Base-by-base conservation (phyloP, 1,140 invertebrate genomes). In the Drosophila equinoxialis region DNA sequence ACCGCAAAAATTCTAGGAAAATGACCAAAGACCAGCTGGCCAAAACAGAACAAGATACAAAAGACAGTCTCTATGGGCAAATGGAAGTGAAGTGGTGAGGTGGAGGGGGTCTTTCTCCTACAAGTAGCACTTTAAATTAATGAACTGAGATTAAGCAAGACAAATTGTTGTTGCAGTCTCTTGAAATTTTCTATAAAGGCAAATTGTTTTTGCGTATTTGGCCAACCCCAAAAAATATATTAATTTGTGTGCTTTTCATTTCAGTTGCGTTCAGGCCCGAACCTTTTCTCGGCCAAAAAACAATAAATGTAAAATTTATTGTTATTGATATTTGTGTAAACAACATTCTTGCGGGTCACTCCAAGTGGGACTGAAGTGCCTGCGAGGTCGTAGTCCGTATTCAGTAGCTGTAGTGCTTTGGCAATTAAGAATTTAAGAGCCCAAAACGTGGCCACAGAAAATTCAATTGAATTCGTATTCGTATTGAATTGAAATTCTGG, bases 91-190 rank as follows among this genome's bases (percentile, higher is more conserved):
- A 23, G 8, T 3, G 17, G 13, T 3, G 17, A 55, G 30, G 23
- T 30, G 8, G 45, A 11, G 45, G 17, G 67, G 26, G 23, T n/a
- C 23, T 30, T 30, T 42, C 71, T 66, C 10, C 57, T 71, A 48
- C 72, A 65, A 89, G 84, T 89, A 84, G 81, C 85, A 87, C 84
- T 87, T 87, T 87, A 87, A 87, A 87, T 87, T 87, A 87, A 87
- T 87, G 84, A 87, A 87, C 84, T 89, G 80, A 87, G 84, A 87
- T 87, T 87, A 87, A 87, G 80, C 73, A 87, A 87, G 85, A 87
- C 84, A 87, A 87, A 87, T 87, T 87, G 80, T 89, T 84, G 81
- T 66, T 67, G 64, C 33, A 48, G 61, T 58, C 70, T 67, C 42
- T 39, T 0, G 30, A 66, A 59, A 75, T 79, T 64, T 66, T 68